Base-by-base conservation (phyloP, 2,113 vertebrate species). In the Mungos mungo region DNA sequence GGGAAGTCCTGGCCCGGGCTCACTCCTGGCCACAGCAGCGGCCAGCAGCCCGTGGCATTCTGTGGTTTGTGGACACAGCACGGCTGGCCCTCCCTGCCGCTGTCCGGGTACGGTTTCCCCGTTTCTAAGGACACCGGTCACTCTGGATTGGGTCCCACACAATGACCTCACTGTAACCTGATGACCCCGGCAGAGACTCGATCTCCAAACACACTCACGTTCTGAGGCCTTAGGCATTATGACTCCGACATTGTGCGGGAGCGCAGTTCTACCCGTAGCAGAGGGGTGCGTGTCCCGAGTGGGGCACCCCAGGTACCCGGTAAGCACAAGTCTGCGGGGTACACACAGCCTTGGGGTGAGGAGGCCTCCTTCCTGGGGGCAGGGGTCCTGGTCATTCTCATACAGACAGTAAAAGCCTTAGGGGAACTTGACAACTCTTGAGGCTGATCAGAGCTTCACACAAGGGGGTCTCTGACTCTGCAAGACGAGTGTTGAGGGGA, bases 11-110 rank as follows among this genome's bases (percentile, higher is more conserved):
- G 45, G 2, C 14, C 63, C 10, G 0, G 11, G 16, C 14, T 15
- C 15, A 4, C 33, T 47, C 4, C 65, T 4, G 0, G 47, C 15
- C 16, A 11, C 21, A 11, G 16, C 7, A 4, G 18, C 2, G 25
- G 18, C 18, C 13, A 33, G 0, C 0, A 3, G 0, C 15, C 71
- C 2, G 0, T 18, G 52, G 54, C 7, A 0, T 14, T 38, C 25
- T 71, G 9, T 8, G 19, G 27, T 71, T 16, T 6, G 2, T 19
- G 16, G 79, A 38, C 8, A 1, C 27, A 3, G 8, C 35, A 7
- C 31, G 13, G n/a, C 63, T 3, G 2, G 4, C 63, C 41, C 79
- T 27, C 38, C 66, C 14, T 18, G 21, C 5, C n/a, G 0, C 11
- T 1, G 33, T 15, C 38, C 31, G 15, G 15, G 23, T 27, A 23